Percentiles rank a stretch among this genome's conserved stretches.
phyloP scores from a whole-genome alignment of 2,113 vertebrate species.

The Misgurnus anguillicaudatus region DNA sequence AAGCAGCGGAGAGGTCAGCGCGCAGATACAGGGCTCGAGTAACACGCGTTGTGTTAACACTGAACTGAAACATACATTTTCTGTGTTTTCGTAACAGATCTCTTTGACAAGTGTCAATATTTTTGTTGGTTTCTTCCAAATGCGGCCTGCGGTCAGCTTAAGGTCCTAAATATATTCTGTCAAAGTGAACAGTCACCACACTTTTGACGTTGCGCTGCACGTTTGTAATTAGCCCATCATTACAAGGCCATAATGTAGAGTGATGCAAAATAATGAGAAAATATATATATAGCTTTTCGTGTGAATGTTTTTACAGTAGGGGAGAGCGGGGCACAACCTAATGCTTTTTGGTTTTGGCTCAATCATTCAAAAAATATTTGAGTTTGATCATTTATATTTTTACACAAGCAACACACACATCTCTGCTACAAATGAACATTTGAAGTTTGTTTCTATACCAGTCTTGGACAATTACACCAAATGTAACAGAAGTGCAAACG shows the following conservation, averaged over 20 bases:
- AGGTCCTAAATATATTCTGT: constrained; percentile 40
- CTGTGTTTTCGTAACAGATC: constrained; percentile 28
- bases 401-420: too few species aligned
- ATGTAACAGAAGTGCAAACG: too few species aligned
- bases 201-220: constrained; percentile 9
- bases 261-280: constrained; percentile 24
- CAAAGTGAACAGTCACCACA: constrained; percentile 38
- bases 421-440: too few species aligned
- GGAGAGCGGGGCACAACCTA: too few species aligned
- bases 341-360: too few species aligned
- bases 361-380: too few species aligned
- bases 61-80: constrained; percentile 37
- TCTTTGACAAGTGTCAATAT: constrained; percentile 38
- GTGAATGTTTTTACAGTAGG: not conserved
- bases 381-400: too few species aligned
- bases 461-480: too few species aligned
- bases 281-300: constrained; percentile 17
- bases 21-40: constrained; percentile 36
- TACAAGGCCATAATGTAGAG: constrained; percentile 30
- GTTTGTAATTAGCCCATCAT: constrained; percentile 37
- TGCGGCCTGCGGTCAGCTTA: constrained; percentile 36
- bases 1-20: constrained; percentile 39
- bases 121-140: constrained; percentile 38
- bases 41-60: constrained; percentile 35
- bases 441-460: too few species aligned